phyloP scores from a whole-genome alignment of 2,888 invertebrate species.

The Dolomedes plantarius region DNA sequence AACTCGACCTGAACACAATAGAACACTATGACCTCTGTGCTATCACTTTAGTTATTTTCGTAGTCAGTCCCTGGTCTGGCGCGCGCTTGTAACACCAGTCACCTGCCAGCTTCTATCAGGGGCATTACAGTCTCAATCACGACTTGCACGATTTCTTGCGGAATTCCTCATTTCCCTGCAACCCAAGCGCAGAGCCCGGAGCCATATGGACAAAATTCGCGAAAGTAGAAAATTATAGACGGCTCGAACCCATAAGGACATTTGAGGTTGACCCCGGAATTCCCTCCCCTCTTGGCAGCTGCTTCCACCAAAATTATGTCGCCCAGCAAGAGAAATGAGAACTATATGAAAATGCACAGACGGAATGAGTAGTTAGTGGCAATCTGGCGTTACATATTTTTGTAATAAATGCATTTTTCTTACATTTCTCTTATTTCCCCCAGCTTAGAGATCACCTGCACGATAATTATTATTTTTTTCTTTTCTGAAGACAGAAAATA shows the following conservation, averaged over 20 bases:
- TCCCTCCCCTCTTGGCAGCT: not conserved
- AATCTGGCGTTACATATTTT: not conserved
- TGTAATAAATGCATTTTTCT: not conserved
- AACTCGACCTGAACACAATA: not conserved
- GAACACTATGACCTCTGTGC: not conserved
- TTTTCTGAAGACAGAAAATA: no score
- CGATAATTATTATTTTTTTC: no score
- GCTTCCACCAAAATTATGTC: not conserved
- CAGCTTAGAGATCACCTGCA: not conserved
- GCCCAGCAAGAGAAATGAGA: not conserved
- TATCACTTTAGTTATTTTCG: not conserved
- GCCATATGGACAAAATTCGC: not conserved
- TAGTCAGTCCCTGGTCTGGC: not conserved
- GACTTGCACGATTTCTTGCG: conserved; percentile 3
- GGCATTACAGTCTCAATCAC: not conserved
- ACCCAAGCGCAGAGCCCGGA: not conserved
- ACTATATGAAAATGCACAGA: not conserved
- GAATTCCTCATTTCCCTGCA: not conserved
- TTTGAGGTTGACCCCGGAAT: not conserved
- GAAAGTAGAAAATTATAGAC: not conserved
- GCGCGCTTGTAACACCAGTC: not conserved
- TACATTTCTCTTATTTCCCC: not conserved
- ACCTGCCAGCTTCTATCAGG: not conserved
- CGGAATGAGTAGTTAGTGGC: not conserved
- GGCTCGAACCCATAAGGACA: not conserved